Percentiles rank a stretch among this genome's conserved stretches.
These are phyloP conservation scores for Parapsyche elsis DNA, from an alignment of 1,140 invertebrate species.

Conservation along the genomic window DNA sequence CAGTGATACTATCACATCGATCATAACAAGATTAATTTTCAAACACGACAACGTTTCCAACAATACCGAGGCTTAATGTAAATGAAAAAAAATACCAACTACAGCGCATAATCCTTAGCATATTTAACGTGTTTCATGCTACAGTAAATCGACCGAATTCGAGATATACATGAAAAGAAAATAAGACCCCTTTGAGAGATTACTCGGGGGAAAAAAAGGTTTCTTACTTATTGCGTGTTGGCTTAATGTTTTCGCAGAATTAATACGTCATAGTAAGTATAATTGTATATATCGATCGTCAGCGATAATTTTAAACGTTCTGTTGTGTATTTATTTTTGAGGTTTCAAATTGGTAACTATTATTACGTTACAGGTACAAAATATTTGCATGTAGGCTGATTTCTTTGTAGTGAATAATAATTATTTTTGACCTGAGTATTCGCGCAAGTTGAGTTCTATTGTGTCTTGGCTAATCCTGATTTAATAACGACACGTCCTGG, in stretches of 20 bases:
- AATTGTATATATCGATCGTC: too few relatives aligned
- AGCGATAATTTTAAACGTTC: too few relatives aligned
- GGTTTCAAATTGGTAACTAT: too few relatives aligned
- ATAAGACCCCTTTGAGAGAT: too few relatives aligned
- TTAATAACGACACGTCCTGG: conserved; percentile 50
- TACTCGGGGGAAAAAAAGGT: neutral
- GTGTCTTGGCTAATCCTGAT: conserved; percentile 52
- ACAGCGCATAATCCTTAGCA: conserved; percentile 7
- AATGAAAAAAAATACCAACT: neutral
- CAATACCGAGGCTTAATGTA: conserved; percentile 12
- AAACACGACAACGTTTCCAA: conserved; percentile 11
- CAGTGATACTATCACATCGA: neutral
- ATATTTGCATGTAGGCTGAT: too few relatives aligned
- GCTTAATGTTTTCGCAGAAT: conserved; percentile 10
- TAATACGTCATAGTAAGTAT: conserved; percentile 9
- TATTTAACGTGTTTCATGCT: conserved; percentile 23
- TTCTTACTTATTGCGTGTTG: neutral
- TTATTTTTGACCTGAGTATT: neutral
- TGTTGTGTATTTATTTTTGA: too few relatives aligned
- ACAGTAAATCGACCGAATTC: conserved; percentile 21
- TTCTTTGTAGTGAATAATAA: too few relatives aligned
- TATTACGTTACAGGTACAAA: too few relatives aligned
- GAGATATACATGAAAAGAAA: neutral
- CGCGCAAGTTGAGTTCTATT: conserved; percentile 19
- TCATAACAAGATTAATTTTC: conserved; percentile 19